Base-by-base conservation (phyloP, 2,888 invertebrate genomes). In the Brachylomia viminalis region DNA sequence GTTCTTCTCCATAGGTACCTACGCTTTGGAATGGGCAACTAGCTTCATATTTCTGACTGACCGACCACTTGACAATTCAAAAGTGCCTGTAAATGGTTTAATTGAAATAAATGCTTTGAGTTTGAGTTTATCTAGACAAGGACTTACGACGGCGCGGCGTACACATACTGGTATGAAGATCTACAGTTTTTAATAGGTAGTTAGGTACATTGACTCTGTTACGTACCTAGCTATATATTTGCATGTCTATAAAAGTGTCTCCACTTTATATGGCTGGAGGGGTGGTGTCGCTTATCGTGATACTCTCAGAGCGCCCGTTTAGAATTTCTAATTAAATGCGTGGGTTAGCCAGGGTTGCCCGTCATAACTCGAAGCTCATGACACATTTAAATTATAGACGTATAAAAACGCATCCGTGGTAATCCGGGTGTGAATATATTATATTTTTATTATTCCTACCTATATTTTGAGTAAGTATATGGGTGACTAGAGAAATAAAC, bases 301-400 rank as follows among this genome's bases (percentile, higher is more conserved):
- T 80, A 74, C 80, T 81, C 83, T 79, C 85, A 77, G 80, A 71
- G 75, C 68, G 13, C 70, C 77, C 85, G 83, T 85, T 85, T 76
- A 75, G 83, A 86, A 83, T 85, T 85, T 83, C 83, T 85, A 85
- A 85, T 85, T 80, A 83, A 83, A 85, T 79, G 78, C 74, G 77
- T 80, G 76, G 79, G 79, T 73, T 79, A 62, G 62, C 68, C 71
- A 38, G 69, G 72, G 77, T 75, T 73, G 23, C 71, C 82, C 59
- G 58, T 64, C 77, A 77, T 77, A 83, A 77, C 76, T 80, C 72
- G 66, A 59, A 70, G 65, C 70, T 68, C 30, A 61, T 70, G 76
- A 73, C 64, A 79, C 52, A 85, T 74, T 73, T 80, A 77, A 75
- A 83, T 77, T 80, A 77, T 54, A 52, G 45, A 80, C 69, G 54